Percentiles rank a stretch among this genome's conserved stretches.
These are phyloP conservation scores for Taeniopygia guttata DNA, from an alignment of 2,797 vertebrate genomes.

Conservation along the genomic window DNA sequence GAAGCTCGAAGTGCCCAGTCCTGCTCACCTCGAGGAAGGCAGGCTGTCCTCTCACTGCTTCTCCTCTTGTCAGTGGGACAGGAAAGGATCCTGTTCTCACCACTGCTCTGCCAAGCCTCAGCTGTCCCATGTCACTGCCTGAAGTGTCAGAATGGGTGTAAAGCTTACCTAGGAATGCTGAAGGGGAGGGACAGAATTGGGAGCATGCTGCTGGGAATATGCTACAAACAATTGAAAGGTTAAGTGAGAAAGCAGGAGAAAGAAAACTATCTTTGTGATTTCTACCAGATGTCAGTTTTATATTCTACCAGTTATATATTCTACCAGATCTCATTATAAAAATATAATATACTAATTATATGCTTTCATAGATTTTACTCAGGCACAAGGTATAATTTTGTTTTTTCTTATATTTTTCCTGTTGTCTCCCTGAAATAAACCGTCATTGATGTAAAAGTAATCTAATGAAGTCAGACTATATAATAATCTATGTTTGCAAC, in stretches of 20 bases:
- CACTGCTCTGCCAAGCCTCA: not conserved
- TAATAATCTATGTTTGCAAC: not conserved
- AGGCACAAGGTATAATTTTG: not conserved
- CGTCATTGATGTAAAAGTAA: not conserved
- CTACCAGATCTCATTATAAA: not conserved
- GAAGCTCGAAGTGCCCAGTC: not conserved
- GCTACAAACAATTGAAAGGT: not conserved
- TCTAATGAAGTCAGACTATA: not conserved
- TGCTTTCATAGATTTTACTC: not conserved
- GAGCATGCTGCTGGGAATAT: not conserved
- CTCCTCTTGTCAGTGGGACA: not conserved
- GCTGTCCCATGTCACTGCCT: not conserved
- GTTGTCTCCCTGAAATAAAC: not conserved
- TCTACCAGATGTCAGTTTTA: not conserved
- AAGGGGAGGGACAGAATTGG: not conserved
- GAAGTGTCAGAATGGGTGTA: not conserved
- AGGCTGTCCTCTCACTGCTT: not conserved
- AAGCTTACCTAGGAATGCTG: not conserved
- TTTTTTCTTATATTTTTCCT: not conserved
- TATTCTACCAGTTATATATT: not conserved
- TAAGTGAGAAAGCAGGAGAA: not conserved
- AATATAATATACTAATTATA: not conserved
- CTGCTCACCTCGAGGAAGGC: not conserved
- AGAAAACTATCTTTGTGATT: not conserved
- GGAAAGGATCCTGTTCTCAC: not conserved